Base-by-base conservation (phyloP, 2,888 invertebrate genomes). In the Lithodes maja region DNA sequence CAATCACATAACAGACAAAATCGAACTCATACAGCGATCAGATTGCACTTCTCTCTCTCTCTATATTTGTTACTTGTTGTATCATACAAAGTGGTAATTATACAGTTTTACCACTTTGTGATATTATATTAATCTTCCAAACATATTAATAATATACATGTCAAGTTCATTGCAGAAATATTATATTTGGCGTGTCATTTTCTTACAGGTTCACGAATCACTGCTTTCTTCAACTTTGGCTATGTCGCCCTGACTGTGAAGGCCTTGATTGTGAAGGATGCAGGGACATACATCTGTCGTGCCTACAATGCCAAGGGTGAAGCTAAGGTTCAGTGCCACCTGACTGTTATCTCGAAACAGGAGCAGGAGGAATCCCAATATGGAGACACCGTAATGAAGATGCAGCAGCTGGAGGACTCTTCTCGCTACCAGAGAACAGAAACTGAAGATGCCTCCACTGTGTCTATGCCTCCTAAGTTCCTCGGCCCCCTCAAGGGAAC, bases 161-260 rank as follows among this genome's bases (percentile, higher is more conserved):
- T 33, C 33, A 33, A 33, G 33, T 33, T 33, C 33, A 33, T 33
- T 33, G 33, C 33, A 33, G 33, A 33, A 33, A 33, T 33, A 33
- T 33, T 33, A 33, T 33, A 33, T 33, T 33, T 33, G 33, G 33
- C 33, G 33, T 33, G 33, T 82, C 83, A 86, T 79, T 86, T 85
- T 92, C 85, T 84, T 89, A 33, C 92, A 95, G 95, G 95, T 94
- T 98, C 98, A 75, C 96, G 98, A 94, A 98, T 97, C 92, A 98
- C 98, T 82, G 97, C 97, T 85, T 97, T 97, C 95, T 98, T 97
- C 94, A 98, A 98, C 94, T 98, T 98, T 93, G 98, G 98, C 92
- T 98, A 98, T 93, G 98, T 99, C 85, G 98, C 99, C 7, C 94
- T 99, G 90, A 98, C 98, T 17, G 97, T 99, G 92, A 97, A 97